Base-by-base conservation (phyloP, 2,113 vertebrate genomes). In the Pterophyllum scalare region DNA sequence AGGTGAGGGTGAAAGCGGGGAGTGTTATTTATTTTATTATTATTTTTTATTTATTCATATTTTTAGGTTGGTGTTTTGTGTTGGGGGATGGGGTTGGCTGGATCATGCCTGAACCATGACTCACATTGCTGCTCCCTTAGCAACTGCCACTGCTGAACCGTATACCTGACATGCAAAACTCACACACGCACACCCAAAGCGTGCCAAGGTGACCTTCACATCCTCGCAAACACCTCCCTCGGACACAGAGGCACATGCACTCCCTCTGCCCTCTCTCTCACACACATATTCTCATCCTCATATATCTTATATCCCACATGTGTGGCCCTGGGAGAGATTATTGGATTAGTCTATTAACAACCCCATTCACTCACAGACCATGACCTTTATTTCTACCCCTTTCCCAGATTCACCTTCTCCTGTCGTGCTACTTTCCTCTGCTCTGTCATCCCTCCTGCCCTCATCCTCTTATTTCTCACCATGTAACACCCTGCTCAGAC, bases 201-300 rank as follows among this genome's bases (percentile, higher is more conserved):
- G 2, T 31, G 67, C 77, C 81, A 90, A 89, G 80, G 89, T 93
- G 87, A 93, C 90, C 85, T 88, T 88, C 82, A 59, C 76, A 62
- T 87, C 77, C 61, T 76, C 67, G 20, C 52, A 59, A 70, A 87
- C 84, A 75, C 70, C 35, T 75, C 62, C 49, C 33, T 15, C 7
- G 2, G 56, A 84, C 57, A 58, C 80, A 77, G 14, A 87, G 26
- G 40, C 49, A 11, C 28, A 59, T 59, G 12, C 56, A 57, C 76
- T 78, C 5, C 26, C 65, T 33, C 28, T 72, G 49, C 40, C 17
- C 75, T 49, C 72, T 28, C 59, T 56, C 38, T 75, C 64, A 38
- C 81, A 77, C 64, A 52, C 67, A 54, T 78, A 61, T 10, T n/a
- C 77, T 83, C 75, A 65, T 81, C 31, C 72, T 58, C 26, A 28